Evolutionary conservation across 37 sponge, comb jelly and placozoan genomes (phyloP).

Genomic region (Mnemiopsis leidyi): DNA sequence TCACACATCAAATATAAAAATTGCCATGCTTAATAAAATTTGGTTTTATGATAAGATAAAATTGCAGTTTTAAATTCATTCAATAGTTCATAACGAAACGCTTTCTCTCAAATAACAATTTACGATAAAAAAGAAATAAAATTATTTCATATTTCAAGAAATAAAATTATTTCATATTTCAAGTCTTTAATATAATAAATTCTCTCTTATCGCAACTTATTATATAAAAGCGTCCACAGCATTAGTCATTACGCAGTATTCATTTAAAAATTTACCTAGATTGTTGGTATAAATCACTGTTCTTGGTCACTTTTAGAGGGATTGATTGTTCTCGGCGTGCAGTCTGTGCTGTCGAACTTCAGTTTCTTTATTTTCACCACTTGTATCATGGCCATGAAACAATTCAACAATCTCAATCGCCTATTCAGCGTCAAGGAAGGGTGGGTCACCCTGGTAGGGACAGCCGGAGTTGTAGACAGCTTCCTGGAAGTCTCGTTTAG

Average conservation of each 20-base stretch:
- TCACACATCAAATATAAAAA: background rate
- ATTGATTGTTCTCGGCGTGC: background rate
- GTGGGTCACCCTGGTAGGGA: constrained; percentile 26
- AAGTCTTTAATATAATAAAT: background rate
- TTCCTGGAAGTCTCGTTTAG: constrained; percentile 16
- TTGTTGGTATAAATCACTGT: background rate
- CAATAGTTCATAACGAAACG: background rate
- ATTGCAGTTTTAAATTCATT: background rate
- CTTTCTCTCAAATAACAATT: background rate
- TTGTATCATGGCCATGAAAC: too few species aligned
- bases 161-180: background rate
- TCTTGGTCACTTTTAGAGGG: background rate
- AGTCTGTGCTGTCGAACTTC: background rate
- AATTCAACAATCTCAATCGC: background rate
- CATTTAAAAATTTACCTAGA: background rate
- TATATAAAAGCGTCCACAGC: too few species aligned
- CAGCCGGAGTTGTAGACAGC: constrained; percentile 45
- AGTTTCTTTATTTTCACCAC: too few species aligned
- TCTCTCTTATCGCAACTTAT: background rate
- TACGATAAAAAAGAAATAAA: background rate
- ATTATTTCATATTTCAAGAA: background rate
- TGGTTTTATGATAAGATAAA: background rate
- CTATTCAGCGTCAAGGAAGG: background rate
- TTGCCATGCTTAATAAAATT: background rate
- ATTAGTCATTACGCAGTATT: background rate